These are phyloP conservation scores for Acanthurus tractus DNA, from an alignment of 2,797 vertebrate genomes.

Conservation along the genomic window DNA sequence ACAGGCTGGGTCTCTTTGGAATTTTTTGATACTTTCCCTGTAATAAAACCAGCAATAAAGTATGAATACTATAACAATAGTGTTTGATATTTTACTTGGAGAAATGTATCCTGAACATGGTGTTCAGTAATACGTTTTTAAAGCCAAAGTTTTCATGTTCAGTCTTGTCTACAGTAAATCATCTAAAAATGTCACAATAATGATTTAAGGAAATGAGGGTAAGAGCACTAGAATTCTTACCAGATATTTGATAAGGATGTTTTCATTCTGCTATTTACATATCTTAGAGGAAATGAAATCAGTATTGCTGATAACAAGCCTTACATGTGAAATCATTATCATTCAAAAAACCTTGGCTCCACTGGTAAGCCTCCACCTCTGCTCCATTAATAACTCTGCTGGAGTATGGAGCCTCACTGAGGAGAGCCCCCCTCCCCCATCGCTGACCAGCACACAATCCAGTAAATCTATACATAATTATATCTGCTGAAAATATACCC, in stretches of 20 bases:
- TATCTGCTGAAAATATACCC: not conserved
- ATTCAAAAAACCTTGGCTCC: constrained; percentile 12
- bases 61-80: not conserved
- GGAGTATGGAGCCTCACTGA: not conserved
- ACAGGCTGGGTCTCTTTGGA: not conserved
- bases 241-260: not conserved
- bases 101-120: not conserved
- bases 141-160: no score
- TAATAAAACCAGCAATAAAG: not conserved
- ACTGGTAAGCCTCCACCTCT: constrained; percentile 24
- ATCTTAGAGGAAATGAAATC: not conserved
- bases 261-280: not conserved
- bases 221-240: not conserved
- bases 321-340: constrained; percentile 11
- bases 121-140: not conserved
- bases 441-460: not conserved
- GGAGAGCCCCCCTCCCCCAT: constrained; percentile 2
- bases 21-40: no score
- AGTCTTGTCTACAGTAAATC: not conserved
- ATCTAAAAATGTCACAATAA: not conserved
- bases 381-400: constrained; percentile 31
- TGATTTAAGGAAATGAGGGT: not conserved
- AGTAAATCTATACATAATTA: not conserved
- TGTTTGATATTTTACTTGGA: not conserved
- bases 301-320: not conserved